Base-by-base conservation (phyloP, 2,113 vertebrate species). In the Prunella fulvescens region DNA sequence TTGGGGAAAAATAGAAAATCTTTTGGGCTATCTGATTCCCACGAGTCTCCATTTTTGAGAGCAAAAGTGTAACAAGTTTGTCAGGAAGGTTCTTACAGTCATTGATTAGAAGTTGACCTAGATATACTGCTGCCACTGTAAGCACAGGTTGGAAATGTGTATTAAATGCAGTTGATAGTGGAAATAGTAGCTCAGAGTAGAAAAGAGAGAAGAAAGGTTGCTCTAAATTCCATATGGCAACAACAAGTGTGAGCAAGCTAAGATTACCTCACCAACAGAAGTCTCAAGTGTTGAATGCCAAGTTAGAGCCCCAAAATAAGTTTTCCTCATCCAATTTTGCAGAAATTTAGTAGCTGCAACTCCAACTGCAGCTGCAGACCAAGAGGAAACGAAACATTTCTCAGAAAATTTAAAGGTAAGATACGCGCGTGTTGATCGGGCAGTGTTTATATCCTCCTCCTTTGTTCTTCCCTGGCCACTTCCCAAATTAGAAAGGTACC, bases 401-500 rank as follows among this genome's bases (percentile, higher is more conserved):
- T 86, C 54, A 70, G 64, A 88, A 93, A 86, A 83, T 16, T 8
- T n/a, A 24, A 64, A 87, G 39, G 33, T 65, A 67, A 81, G 26
- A 17, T 57, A 10, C 3, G 2, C 1, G 12, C 0, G 0, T 64
- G 35, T 39, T 69, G 17, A 79, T 66, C 67, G 62, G 44, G 7
- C 33, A 19, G 48, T 31, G 67, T 45, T 95, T 81, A 47, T 56
- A 33, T 56, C 33, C 39, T 47, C 20, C 44, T 47, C 24, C 48
- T 90, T 66, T 64, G n/a, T n/a, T 81, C 86, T 91, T 67, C 28
- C 25, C 37, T 62, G 29, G 51, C 48, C 25, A 6, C 19, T 82
- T 69, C 40, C 70, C 1, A 4, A 53, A 47, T 71, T 14, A 72
- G 48, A 60, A 61, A 31, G 45, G 22, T 86, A 26, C 29, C 14